A percentile compares a stretch with the other conserved stretches of the same genome.
phyloP scores from a whole-genome alignment of 2,113 vertebrate species.

The Mastomys coucha region DNA sequence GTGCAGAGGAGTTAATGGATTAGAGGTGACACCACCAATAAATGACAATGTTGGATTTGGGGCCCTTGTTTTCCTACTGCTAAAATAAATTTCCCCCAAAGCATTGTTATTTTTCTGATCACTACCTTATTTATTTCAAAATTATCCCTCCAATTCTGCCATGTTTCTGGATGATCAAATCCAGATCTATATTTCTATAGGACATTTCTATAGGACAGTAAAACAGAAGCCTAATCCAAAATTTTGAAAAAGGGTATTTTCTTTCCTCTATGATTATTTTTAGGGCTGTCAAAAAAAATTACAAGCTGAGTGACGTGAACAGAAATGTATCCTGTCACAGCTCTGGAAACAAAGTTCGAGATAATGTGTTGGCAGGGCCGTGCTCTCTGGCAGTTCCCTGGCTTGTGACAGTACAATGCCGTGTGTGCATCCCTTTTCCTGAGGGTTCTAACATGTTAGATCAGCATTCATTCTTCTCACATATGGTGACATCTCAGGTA shows the following conservation, averaged over 20 bases:
- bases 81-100: not conserved
- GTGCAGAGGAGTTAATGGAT: not conserved
- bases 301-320: not conserved
- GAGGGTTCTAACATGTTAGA: not conserved
- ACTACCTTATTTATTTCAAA: slow-evolving; percentile 19
- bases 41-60: not conserved
- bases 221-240: not conserved
- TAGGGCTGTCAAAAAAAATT: not conserved
- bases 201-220: not conserved
- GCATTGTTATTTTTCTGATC: not conserved
- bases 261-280: not conserved
- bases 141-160: not conserved
- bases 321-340: not conserved
- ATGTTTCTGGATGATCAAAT: not conserved
- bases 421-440: not conserved
- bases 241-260: slow-evolving; percentile 12
- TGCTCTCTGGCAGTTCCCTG: not conserved
- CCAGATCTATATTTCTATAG: not conserved
- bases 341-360: not conserved
- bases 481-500: not conserved
- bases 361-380: not conserved
- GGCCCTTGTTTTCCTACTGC: not conserved
- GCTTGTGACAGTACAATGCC: not conserved
- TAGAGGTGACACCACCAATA: not conserved
- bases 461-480: not conserved